phyloP scores from a whole-genome alignment of 2,113 vertebrate genomes.

The Tiliqua scincoides region DNA sequence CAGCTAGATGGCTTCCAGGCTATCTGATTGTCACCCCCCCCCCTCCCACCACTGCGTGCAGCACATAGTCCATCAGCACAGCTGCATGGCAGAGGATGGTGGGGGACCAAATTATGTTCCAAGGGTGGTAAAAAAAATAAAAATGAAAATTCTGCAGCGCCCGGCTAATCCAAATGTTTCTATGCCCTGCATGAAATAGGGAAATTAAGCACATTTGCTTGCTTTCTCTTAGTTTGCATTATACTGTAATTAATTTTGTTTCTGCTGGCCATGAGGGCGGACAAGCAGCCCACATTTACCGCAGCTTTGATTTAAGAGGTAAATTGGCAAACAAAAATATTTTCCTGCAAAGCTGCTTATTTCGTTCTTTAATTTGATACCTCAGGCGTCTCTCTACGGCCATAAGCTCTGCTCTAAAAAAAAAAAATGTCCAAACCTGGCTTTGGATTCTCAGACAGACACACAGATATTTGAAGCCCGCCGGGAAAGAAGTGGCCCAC shows the following conservation, averaged over 20 bases:
- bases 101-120: too few relatives aligned
- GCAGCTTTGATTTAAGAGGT: background rate
- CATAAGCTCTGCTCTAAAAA: background rate
- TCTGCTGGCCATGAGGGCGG: background rate
- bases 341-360: background rate
- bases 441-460: background rate
- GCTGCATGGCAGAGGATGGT: too few relatives aligned
- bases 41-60: too few relatives aligned
- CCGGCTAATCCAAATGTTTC: background rate
- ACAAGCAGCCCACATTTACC: background rate
- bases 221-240: background rate
- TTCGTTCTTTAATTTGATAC: background rate
- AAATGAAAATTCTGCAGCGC: background rate
- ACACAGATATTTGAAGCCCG: background rate
- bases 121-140: background rate
- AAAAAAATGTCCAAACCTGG: background rate
- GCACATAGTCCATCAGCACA: too few relatives aligned
- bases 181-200: background rate
- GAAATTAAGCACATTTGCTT: background rate
- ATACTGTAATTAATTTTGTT: background rate
- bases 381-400: background rate
- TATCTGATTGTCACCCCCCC: too few relatives aligned
- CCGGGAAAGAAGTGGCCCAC: background rate
- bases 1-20: too few relatives aligned
- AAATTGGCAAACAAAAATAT: background rate